Conservation (phyloP, 2,113 vertebrate species). For the Thunnus maccoyii region DNA sequence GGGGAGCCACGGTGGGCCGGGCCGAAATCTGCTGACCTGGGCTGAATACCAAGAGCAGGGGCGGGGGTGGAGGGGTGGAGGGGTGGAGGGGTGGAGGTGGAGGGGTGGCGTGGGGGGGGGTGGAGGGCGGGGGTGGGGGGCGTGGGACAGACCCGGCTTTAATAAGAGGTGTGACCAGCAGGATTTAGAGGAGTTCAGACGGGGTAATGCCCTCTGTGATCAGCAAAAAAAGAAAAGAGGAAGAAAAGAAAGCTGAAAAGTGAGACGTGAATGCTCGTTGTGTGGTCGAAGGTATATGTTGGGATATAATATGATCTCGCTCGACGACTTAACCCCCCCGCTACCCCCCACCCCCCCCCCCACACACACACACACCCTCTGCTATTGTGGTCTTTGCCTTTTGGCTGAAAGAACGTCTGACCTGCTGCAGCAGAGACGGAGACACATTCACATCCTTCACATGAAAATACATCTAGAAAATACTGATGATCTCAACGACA, state of each 20-base stretch:
- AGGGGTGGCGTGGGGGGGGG: too few relatives aligned
- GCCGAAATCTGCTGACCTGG: conserved; percentile 97
- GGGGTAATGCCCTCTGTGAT: conserved; percentile 92
- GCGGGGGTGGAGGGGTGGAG: conserved; percentile 11
- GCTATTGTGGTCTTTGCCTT: conserved; percentile 91
- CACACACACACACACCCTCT: conserved; percentile 18
- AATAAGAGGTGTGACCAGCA: conserved; percentile 97
- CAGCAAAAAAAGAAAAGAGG: conserved; percentile 79
- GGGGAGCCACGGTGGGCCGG: conserved; percentile 92
- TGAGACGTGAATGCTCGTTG: conserved; percentile 94
- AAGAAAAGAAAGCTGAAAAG: conserved; percentile 78
- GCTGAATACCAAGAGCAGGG: conserved; percentile 96
- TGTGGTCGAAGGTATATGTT: conserved; percentile 95
- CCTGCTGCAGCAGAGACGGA: neutral
- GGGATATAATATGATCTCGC: conserved; percentile 88
- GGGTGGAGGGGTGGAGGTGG: neutral
- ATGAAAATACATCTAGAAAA: too few relatives aligned
- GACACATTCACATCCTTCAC: neutral
- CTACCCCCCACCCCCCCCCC: too few relatives aligned
- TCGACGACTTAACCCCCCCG: conserved; percentile 63
- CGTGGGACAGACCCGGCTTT: conserved; percentile 93
- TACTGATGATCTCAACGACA: neutral
- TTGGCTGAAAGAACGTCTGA: conserved; percentile 86
- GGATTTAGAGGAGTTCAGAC: conserved; percentile 94
- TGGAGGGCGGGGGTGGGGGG: conserved; percentile 55